Conservation (phyloP, 2,113 vertebrate species). For the Siniperca knerii region DNA sequence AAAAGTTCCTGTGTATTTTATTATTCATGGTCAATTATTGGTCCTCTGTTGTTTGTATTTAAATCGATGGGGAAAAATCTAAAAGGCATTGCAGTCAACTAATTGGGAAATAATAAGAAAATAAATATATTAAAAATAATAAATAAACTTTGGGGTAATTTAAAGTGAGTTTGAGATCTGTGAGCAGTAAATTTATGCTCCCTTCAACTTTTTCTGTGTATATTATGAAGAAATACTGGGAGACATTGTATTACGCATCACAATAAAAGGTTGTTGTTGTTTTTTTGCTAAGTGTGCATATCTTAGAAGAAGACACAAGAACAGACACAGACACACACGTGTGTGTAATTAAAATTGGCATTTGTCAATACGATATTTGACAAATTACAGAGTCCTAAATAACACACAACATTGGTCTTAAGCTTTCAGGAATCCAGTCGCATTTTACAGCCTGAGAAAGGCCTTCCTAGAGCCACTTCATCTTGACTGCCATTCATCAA, state of each 20-base stretch:
- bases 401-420: slow-evolving; percentile 9
- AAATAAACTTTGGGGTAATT: neutral
- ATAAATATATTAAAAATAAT: neutral
- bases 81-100: neutral
- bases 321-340: neutral
- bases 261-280: neutral
- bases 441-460: slow-evolving; percentile 41
- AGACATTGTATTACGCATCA: neutral
- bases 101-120: neutral
- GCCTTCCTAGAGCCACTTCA: slow-evolving; percentile 44
- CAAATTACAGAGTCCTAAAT: slow-evolving; percentile 31
- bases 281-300: neutral
- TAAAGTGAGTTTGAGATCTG: neutral
- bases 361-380: slow-evolving; percentile 26
- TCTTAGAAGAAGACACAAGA: neutral
- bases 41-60: slow-evolving; percentile 3
- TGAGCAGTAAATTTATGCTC: neutral
- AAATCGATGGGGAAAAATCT: slow-evolving; percentile 2
- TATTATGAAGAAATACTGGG: neutral
- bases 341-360: slow-evolving; percentile 24
- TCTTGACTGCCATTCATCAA: slow-evolving; percentile 60
- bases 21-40: neutral
- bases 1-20: neutral
- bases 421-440: slow-evolving; percentile 25
- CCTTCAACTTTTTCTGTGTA: neutral